Evolutionary conservation across 2,888 invertebrate species (phyloP).

Genomic region (Proisotoma minuta): DNA sequence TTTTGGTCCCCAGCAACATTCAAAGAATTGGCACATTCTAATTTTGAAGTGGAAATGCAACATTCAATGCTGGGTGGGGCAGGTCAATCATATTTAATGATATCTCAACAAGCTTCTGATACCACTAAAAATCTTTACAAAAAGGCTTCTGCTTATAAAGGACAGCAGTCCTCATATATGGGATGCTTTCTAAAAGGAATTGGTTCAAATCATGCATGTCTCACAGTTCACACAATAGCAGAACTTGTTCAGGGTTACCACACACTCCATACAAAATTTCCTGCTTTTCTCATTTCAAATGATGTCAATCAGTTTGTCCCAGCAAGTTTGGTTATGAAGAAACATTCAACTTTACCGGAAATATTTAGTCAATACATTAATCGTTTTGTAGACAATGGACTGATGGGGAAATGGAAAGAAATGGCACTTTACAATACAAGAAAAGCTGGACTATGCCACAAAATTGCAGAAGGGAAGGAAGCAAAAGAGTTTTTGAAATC

Average conservation of each 20-base stretch:
- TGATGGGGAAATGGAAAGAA: neutral
- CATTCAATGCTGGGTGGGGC: neutral
- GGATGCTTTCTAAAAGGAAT: neutral
- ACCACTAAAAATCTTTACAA: neutral
- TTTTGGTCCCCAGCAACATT: neutral
- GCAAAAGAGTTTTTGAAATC: too few species aligned
- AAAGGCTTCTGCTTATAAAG: neutral
- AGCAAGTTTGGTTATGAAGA: neutral
- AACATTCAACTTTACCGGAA: neutral
- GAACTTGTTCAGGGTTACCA: neutral
- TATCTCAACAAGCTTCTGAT: neutral
- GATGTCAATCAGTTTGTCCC: neutral
- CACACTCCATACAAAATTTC: neutral
- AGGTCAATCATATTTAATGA: neutral
- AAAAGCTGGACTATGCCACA: neutral
- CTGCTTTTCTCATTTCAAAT: neutral
- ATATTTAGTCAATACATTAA: neutral
- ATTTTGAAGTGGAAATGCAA: neutral
- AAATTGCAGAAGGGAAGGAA: too few species aligned
- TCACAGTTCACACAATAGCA: neutral
- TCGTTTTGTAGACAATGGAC: neutral
- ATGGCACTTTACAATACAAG: neutral
- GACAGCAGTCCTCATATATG: neutral
- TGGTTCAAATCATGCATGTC: neutral
- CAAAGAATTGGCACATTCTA: neutral